phyloP scores from a whole-genome alignment of 1,140 invertebrate genomes.

The Neuroterus valhalla region DNA sequence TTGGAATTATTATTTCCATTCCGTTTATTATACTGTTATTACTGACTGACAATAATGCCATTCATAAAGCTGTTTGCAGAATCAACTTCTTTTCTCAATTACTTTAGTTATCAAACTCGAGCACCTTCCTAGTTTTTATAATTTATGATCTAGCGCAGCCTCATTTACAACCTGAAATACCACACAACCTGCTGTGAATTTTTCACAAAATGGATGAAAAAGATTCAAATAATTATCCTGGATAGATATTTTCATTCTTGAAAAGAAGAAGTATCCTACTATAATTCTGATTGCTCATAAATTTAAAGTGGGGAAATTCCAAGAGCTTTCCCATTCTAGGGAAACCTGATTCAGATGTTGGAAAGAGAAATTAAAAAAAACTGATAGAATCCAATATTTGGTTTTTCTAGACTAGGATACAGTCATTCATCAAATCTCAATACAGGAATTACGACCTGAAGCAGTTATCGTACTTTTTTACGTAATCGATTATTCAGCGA shows the following conservation, averaged over 20 bases:
- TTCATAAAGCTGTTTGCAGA: background rate
- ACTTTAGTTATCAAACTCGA: background rate
- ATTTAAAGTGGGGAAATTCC: no score
- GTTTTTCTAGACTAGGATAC: no score
- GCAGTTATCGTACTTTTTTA: background rate
- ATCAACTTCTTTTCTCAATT: constrained; percentile 26
- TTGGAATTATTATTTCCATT: constrained; percentile 14
- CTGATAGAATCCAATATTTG: no score
- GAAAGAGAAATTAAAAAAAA: no score
- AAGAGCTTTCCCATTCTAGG: no score
- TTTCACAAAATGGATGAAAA: background rate
- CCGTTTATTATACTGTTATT: constrained; percentile 2
- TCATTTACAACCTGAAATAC: background rate
- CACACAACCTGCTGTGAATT: background rate
- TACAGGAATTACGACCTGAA: background rate
- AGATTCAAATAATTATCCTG: no score
- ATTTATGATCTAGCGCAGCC: background rate
- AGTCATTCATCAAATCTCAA: background rate
- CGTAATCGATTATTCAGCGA: constrained; percentile 6
- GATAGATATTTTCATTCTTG: no score
- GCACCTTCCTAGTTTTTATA: background rate
- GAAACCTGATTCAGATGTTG: no score
- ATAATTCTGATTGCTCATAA: no score
- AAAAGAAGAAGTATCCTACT: no score
- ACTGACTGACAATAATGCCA: background rate